Percentiles rank a stretch among this genome's conserved stretches.
Evolutionary conservation across 2,888 invertebrate species (phyloP).

Genomic region (Syritta pipiens): DNA sequence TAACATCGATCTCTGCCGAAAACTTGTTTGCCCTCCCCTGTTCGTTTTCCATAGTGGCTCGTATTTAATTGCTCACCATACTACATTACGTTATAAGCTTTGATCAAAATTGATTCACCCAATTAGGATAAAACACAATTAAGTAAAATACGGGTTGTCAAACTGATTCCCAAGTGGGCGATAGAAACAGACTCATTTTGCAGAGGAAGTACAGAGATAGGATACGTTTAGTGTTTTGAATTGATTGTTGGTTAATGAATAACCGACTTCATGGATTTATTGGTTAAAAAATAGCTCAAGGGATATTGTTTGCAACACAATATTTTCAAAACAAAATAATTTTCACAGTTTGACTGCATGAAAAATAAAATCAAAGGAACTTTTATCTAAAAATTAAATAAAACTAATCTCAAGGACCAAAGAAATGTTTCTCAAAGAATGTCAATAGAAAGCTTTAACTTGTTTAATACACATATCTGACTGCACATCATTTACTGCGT

Average conservation of each 20-base stretch:
- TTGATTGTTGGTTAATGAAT: neutral
- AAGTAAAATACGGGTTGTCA: conserved; percentile 11
- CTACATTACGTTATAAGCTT: conserved; percentile 12
- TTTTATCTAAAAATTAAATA: neutral
- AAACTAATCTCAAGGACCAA: conserved; percentile 49
- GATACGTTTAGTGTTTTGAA: no score
- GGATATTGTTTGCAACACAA: neutral
- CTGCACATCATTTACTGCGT: conserved; percentile 65
- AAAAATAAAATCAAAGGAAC: neutral
- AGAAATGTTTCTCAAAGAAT: neutral
- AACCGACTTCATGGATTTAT: no score
- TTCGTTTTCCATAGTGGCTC: no score
- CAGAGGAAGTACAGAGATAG: neutral
- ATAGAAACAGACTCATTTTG: no score
- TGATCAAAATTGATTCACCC: conserved; percentile 40
- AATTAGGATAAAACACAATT: neutral
- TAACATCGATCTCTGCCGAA: neutral
- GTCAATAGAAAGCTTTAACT: conserved; percentile 60
- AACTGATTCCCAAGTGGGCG: no score
- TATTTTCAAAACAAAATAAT: no score
- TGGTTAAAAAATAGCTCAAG: conserved; percentile 23
- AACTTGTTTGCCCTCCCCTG: no score
- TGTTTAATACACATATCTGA: conserved; percentile 52
- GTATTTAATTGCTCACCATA: no score
- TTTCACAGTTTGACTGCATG: no score